phyloP scores from a whole-genome alignment of 1,140 invertebrate species.

The Hycleus phaleratus region DNA sequence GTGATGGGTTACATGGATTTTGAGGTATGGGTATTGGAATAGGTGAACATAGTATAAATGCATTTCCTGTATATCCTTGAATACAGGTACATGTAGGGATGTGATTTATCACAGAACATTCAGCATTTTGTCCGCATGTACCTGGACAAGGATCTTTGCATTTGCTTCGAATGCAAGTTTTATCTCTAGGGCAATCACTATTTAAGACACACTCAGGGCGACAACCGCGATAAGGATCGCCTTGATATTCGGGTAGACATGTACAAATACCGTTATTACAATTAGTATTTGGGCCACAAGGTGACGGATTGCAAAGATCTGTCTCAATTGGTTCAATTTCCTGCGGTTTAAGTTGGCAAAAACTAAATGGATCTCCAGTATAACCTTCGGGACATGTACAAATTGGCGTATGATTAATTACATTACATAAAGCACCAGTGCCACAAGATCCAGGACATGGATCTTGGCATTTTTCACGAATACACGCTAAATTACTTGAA shows the following conservation, averaged over 20 bases:
- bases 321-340: conserved; percentile 33
- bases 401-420: conserved; percentile 55
- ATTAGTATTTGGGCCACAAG: conserved; percentile 57
- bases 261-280: conserved; percentile 56
- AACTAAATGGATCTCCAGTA: conserved; percentile 57
- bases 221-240: conserved; percentile 65
- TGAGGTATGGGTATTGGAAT: conserved; percentile 27
- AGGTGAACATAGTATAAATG: conserved; percentile 59
- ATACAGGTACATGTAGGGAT: conserved; percentile 61
- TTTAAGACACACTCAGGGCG: conserved; percentile 65
- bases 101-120: conserved; percentile 62
- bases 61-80: conserved; percentile 65
- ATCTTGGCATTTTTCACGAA: conserved; percentile 55
- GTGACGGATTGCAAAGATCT: conserved; percentile 54
- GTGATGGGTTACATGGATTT: conserved; percentile 60
- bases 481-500: conserved; percentile 52
- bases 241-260: conserved; percentile 61
- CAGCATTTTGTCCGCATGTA: conserved; percentile 54
- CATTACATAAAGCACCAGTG: conserved; percentile 51
- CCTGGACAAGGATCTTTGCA: conserved; percentile 57
- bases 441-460: conserved; percentile 60
- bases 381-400: conserved; percentile 57
- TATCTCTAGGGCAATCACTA: conserved; percentile 53
- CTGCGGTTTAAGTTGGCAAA: conserved; percentile 46
- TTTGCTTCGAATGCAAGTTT: conserved; percentile 55